Evolutionary conservation across 2,797 vertebrate species (phyloP), one percentile per base, ranked within the genome.

Genomic region (Chaetophractus vellerosus): DNA sequence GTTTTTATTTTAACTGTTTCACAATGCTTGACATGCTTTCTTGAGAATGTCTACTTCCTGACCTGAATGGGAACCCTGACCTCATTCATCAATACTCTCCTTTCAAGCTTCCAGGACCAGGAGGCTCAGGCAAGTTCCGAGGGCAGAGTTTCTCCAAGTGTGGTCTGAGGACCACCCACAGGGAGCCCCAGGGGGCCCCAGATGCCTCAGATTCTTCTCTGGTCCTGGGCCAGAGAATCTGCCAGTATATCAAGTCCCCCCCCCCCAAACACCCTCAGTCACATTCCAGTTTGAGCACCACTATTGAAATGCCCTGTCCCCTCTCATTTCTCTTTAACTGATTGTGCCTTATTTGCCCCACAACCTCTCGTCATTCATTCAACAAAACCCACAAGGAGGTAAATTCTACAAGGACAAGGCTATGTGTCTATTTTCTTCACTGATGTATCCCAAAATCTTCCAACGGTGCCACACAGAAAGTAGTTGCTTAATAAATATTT

Each of bases 101-200:
- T 78, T 50, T 66, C 12, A 57, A 36, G 45, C 71, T 48, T 57
- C 55, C n/a, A 14, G 5, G 41, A 72, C 31, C 50, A 71, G 80
- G 45, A 84, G 21, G 52, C 61, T 75, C 15, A 38, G 74, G 63
- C 87, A 52, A 36, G 50, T 9, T 24, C 7, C 31, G 55, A 52
- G n/a, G 57, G 10, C 38, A 66, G 48, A 5, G 23, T 36, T 52
- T 75, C 66, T 88, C 82, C 71, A 33, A 76, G 78, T 74, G 89
- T 93, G 79, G 90, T 82, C 89, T 88, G 50, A 66, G 64, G 92
- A 86, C 89, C 50, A 86, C 86, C 83, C 57, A 85, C 69, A 31
- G 64, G 50, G 64, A 50, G 52, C 48, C 33, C 52, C 59, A 38
- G 38, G n/a, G n/a, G n/a, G 45, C 14, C n/a, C 59, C 85, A 26